Evolutionary conservation across 2,113 vertebrate genomes (phyloP), one percentile per base, ranked within the genome.

Genomic region (Syrmaticus mikado): DNA sequence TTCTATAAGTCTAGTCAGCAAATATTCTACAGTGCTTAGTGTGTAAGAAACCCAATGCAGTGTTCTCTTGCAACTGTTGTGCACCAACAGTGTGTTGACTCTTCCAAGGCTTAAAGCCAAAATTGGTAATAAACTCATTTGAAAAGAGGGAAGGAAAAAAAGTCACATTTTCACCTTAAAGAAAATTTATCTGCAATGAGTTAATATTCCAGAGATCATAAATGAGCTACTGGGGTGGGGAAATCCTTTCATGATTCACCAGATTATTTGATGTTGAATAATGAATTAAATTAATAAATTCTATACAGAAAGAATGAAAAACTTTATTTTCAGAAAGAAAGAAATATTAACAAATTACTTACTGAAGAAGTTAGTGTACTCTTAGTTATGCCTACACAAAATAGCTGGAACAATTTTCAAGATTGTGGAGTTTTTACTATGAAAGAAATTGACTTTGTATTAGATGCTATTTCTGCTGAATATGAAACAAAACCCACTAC

Each of bases 11-110:
- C 22, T 5, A 1, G 21, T 25, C 57, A 71, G 52, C 25, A 62
- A 65, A 55, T 58, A 10, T 32, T 34, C 13, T 3, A 9, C 76
- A 48, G 22, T 55, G 2, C 30, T 65, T 61, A 41, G 4, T 2
- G 1, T 55, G 1, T 19, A n/a, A 45, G 10, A 45, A 94, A 30
- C 7, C 13, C 7, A 6, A 0, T 20, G 15, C 3, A 28, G 10
- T 0, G 1, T 46, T 28, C 55, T 46, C 21, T 62, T 28, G 18
- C 36, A 13, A 18, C 18, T 41, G 32, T 28, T 41, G 40, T 36
- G 11, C 30, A 45, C 41, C 19, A 14, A 1, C 79, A 41, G 13
- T 41, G 17, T 60, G 58, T 22, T 64, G 41, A 20, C 5, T 10
- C 12, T 28, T 10, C 4, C 45, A 25, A 75, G 22, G 13, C 13